Evolutionary conservation across 2,888 invertebrate species (phyloP), one percentile per base, ranked within the genome.

Genomic region (Agapostemon virescens): DNA sequence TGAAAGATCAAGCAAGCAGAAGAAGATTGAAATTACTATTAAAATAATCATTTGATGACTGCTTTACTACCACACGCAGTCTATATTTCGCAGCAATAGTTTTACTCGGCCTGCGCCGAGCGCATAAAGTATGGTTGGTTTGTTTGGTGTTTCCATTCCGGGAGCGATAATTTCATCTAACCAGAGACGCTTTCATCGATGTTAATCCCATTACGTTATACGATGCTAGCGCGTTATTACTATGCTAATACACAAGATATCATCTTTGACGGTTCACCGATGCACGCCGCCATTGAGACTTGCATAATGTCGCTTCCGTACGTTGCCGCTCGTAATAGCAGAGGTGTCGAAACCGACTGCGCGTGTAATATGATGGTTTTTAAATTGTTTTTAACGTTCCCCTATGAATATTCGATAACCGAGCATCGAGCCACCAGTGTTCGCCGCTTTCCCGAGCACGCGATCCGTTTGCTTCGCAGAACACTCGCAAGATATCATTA

Each of bases 201-300:
- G 67, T 67, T 78, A 78, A 78, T 78, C 63, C 42, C 42, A 67
- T 78, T 79, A 78, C 61, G 49, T 64, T 38, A 15, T 64, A 38
- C 38, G 38, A 38, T n/a, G 38, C 64, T 38, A 40, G 38, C 36
- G 42, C 20, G 73, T 74, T 79, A 79, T 80, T 80, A 79, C 74
- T 49, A 79, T 78, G 79, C 79, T 79, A 78, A 78, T 79, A 45
- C 63, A 45, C 23, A 63, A 72, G 79, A 79, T 79, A 68, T 52
- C 63, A 79, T 79, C 79, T 77, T 26, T 13, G 64, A 64, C 15
- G 69, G 74, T 68, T 63, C 64, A 15, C 33, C 20, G 70, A 13
- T 23, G 33, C 33, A 63, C 67, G 26, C 26, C 63, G 38, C 36
- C 23, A 55, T 20, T 36, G 15, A 45, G 42, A 40, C 23, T 69